Base-by-base conservation (phyloP, 2,797 vertebrate species). In the Anguilla obscura region DNA sequence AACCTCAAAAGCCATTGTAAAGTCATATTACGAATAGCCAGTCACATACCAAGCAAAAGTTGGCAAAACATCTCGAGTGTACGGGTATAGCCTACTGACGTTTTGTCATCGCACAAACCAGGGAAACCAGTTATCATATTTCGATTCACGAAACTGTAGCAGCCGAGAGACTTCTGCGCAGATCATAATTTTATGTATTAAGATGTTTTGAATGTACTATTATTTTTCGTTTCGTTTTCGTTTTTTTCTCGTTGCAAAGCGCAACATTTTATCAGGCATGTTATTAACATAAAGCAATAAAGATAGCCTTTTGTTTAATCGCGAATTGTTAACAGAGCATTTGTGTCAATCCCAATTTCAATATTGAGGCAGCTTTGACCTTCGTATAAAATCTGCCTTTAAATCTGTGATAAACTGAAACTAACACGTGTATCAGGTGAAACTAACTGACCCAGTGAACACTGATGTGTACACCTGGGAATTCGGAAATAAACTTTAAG, bases 41-140 rank as follows among this genome's bases (percentile, higher is more conserved):
- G 6, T 12, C 52, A 27, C 7, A 30, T 56, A 33, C 83, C 83
- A 84, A 10, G 16, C 16, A 85, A 45, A 45, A 63, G 85, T 60
- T 85, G 85, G 58, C 85, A 40, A 71, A 86, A 69, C 63, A 86
- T 74, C 8, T 74, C 36, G 0, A 69, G 36, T 45, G 60, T 85
- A 85, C 60, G 63, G 58, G 33, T 21, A 24, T 56, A 45, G 40
- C 40, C 40, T 45, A 33, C 9, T 30, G 63, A 86, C 52, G 30
- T 56, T 84, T 54, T 58, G 45, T 50, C 60, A 48, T 27, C 60
- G 12, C 45, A 71, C 60, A 86, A 86, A 86, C 56, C 33, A 63
- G 84, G 56, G 56, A 40, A 85, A 85, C 84, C 84, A 63, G 84
- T 85, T 85, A 40, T 85, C 24, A 74, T 82, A 50, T 82, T 82